Percentiles rank a stretch among this genome's conserved stretches.
Evolutionary conservation across 2,888 invertebrate species (phyloP).

Genomic region (Craniophora ligustri): DNA sequence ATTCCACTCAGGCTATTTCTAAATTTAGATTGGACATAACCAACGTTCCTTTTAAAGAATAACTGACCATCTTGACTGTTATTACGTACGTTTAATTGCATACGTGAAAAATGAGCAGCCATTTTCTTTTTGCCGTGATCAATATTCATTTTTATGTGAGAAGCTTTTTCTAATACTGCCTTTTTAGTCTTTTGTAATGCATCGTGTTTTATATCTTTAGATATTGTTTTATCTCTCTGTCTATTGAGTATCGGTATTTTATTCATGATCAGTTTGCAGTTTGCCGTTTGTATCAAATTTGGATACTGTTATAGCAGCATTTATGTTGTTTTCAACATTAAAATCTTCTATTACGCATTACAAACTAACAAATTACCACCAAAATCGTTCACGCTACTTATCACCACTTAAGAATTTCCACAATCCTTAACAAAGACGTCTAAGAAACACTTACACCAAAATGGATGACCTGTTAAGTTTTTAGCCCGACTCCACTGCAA

Average conservation of each 20-base stretch:
- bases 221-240: conserved; percentile 2
- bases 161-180: conserved; percentile 14
- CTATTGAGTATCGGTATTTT: background rate
- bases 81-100: conserved; percentile 60
- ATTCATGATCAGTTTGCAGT: background rate
- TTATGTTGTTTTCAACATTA: background rate
- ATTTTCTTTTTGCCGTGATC: conserved; percentile 41
- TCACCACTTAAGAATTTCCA: conserved; percentile 18
- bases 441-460: conserved; percentile 46
- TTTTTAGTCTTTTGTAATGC: conserved; percentile 12
- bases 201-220: background rate
- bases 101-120: conserved; percentile 47
- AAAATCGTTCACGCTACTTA: conserved; percentile 9
- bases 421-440: conserved; percentile 43
- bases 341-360: background rate
- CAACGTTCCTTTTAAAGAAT: conserved; percentile 75
- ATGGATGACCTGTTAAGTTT: conserved; percentile 54
- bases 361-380: conserved; percentile 21
- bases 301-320: background rate
- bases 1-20: conserved; percentile 70
- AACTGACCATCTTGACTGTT: conserved; percentile 64
- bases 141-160: conserved; percentile 35
- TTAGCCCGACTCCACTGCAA: conserved; percentile 61
- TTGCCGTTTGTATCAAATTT: conserved; percentile 9
- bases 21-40: conserved; percentile 77